Conservation (phyloP, 2,113 vertebrate genomes). For the Oenanthe oenanthe region DNA sequence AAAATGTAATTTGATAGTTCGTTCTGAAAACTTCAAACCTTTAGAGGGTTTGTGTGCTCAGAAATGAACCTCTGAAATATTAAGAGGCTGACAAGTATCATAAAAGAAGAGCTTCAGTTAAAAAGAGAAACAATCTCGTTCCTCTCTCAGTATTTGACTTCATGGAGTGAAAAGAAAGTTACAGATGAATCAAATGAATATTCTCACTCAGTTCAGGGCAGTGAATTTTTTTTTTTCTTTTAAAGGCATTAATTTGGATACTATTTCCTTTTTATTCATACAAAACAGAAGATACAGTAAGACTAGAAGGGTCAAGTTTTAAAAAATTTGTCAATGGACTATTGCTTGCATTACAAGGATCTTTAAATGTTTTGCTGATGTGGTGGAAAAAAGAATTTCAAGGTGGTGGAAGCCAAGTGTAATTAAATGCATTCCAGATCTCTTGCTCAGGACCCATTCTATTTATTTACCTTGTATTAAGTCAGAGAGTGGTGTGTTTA, state of each 20-base stretch:
- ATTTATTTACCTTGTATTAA: not conserved
- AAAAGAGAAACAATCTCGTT: not conserved
- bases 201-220: not conserved
- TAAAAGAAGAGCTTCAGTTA: not conserved
- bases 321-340: not conserved
- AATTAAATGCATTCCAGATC: not conserved
- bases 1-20: not conserved
- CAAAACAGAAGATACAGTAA: not conserved
- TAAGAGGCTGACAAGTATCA: not conserved
- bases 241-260: not conserved
- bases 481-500: not conserved
- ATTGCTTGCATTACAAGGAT: not conserved
- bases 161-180: not conserved
- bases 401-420: not conserved
- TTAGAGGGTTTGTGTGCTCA: not conserved
- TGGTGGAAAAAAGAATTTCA: not conserved
- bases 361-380: not conserved
- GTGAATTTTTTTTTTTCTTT: not conserved
- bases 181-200: not conserved
- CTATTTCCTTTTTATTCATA: not conserved
- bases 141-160: not conserved
- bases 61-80: not conserved
- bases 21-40: not conserved
- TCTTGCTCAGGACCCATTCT: not conserved
- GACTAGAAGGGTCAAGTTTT: not conserved